These are phyloP conservation scores for Geothlypis trichas DNA, from an alignment of 2,113 vertebrate species.

Conservation along the genomic window DNA sequence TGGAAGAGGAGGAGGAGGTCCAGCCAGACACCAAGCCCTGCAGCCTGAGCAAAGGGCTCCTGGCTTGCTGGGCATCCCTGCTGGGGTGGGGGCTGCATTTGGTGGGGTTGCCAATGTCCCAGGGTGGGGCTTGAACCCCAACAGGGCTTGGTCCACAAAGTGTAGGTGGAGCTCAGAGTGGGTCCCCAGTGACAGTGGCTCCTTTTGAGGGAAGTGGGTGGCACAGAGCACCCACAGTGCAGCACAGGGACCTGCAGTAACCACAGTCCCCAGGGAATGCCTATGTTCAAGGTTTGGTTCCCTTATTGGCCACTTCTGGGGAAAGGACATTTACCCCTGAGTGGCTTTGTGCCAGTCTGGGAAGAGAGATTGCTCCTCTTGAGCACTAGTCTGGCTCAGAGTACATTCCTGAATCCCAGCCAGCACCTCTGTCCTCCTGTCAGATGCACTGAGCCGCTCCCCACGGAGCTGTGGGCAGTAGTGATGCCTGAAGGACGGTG, in stretches of 20 bases:
- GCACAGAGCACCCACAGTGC: background rate
- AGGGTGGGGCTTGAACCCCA: rapidly evolving
- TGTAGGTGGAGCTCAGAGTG: background rate
- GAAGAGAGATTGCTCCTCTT: background rate
- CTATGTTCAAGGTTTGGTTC: background rate
- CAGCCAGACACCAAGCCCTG: background rate
- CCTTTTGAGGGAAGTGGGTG: too few relatives aligned
- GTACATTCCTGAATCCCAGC: background rate
- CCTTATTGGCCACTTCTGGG: background rate
- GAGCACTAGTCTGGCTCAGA: background rate
- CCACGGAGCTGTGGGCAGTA: rapidly evolving
- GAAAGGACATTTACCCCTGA: background rate
- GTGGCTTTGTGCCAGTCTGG: background rate
- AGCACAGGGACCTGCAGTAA: background rate
- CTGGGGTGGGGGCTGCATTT: background rate
- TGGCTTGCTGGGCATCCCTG: background rate
- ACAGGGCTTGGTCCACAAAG: background rate
- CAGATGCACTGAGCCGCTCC: background rate
- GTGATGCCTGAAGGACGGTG: background rate
- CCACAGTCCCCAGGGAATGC: background rate
- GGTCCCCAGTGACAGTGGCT: background rate
- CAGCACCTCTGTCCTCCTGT: background rate
- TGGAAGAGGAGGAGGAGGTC: background rate
- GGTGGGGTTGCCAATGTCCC: background rate
- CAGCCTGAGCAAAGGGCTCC: rapidly evolving